Evolutionary conservation across 2,797 vertebrate genomes (phyloP), one percentile per base, ranked within the genome.

Genomic region (Bryconaethiops microstoma): DNA sequence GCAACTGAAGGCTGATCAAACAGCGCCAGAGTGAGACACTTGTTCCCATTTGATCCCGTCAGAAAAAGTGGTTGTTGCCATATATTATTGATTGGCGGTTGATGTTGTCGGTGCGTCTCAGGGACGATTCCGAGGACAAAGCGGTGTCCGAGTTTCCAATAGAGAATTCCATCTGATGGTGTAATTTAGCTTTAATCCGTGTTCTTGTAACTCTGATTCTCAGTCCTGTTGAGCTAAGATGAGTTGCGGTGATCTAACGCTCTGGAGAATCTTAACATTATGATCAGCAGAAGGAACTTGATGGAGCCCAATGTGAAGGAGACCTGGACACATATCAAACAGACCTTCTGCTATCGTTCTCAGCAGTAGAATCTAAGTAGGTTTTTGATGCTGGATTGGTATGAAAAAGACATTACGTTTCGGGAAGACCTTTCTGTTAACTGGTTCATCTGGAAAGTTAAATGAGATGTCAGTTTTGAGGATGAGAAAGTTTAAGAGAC

Each of bases 1-100:
- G 59, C 73, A 76, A 77, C 72, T 76, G 77, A 85, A 72, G 73
- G 69, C 78, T 83, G 81, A 86, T 79, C 84, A 86, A 72, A 84
- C 35, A 21, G 45, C 52, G 23, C 50, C 50, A 48, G 68, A 39
- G 72, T 60, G 39, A 77, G 60, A 70, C 68, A 73, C 75, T 74
- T 78, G 62, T 67, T 74, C 60, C 60, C 7, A 62, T 82, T 82
- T 82, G 80, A 77, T 78, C 62, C 52, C 25, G 10, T 16, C 16
- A 14, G 68, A 57, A 71, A 71, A 63, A 35, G 13, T 16, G 40
- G 62, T 21, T 78, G 81, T 73, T 72, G 68, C n/a, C 48, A 13
- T 54, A 29, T n/a, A 45, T 25, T 12, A 68, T 74, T 78, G 81
- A 78, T 74, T 52, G 73, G 42, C 19, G 48, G 12, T n/a, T 50